Evolutionary conservation across 2,113 vertebrate genomes (phyloP), one percentile per base, ranked within the genome.

Genomic region (Nymphicus hollandicus): DNA sequence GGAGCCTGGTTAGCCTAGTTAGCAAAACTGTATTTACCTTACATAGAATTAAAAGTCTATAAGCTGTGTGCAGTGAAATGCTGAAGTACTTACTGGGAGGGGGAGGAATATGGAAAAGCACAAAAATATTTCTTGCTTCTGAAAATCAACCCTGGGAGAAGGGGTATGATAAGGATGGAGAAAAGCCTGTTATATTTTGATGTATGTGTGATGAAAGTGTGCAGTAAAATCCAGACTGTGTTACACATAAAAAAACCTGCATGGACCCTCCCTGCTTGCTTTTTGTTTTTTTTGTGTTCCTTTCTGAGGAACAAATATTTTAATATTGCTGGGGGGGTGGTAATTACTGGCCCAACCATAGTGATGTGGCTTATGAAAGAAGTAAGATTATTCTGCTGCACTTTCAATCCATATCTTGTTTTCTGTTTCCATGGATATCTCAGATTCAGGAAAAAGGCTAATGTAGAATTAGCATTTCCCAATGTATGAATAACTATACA

Each of bases 361-460:
- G 44, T 33, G 37, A 39, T 86, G 25, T 7, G 14, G 31, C 33
- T 93, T 65, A 84, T 0, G 33, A 66, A 88, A 72, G 50, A 60
- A 88, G 22, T 41, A 66, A 79, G 25, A 47, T 86, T n/a, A 50
- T 76, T 84, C 58, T 84, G 20, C 58, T 82, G n/a, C 15, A 41
- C 18, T 81, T 81, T 58, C 31, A 87, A 47, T 55, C 31, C 39
- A 16, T 81, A 11, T 81, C 73, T 79, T 91, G 64, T 84, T 89
- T 94, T 87, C 52, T 87, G 60, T 95, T 95, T 89, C 86, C 77
- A 56, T 52, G 28, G 88, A 56, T 89, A 71, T 90, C 46, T 92
- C 2, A 0, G 41, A 58, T 89, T 85, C 56, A 49, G 81, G 29
- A 52, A 69, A 35, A 28, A 11, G 11, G 10, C 3, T 76, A 69